Percentiles rank a stretch among this genome's conserved stretches.
Conservation (phyloP, 2,888 invertebrate genomes). For the Andrena dorsata region DNA sequence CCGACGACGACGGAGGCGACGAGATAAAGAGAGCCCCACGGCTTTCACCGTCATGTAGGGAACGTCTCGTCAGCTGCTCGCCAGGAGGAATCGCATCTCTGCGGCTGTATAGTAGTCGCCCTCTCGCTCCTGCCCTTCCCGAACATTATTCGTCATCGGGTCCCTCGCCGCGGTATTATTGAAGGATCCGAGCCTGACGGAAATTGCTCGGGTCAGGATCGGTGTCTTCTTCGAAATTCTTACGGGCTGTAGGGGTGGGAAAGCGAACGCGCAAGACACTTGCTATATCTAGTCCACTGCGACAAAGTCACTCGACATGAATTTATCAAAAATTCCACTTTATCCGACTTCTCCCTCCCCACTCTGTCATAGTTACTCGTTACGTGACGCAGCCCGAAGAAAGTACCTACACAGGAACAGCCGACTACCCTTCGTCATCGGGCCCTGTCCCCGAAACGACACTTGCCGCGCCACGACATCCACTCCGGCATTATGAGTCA, state of each 20-base stretch:
- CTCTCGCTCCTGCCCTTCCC: conserved; percentile 31
- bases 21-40: conserved; percentile 49
- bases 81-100: conserved; percentile 53
- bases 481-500: conserved; percentile 52
- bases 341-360: too few species aligned
- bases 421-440: neutral
- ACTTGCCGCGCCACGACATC: conserved; percentile 1
- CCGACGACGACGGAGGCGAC: conserved; percentile 30
- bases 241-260: neutral
- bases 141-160: conserved; percentile 62
- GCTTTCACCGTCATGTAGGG: conserved; percentile 51
- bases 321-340: too few species aligned
- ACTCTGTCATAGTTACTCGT: too few species aligned
- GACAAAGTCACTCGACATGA: too few species aligned
- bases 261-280: neutral
- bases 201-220: conserved; percentile 9
- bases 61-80: conserved; percentile 50
- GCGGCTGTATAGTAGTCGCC: conserved; percentile 26
- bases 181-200: conserved; percentile 48
- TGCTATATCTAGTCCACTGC: neutral
- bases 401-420: neutral
- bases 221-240: neutral
- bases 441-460: neutral
- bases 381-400: neutral
- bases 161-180: conserved; percentile 58